Evolutionary conservation across 2,797 vertebrate genomes (phyloP).

Genomic region (Scolopax rusticola): DNA sequence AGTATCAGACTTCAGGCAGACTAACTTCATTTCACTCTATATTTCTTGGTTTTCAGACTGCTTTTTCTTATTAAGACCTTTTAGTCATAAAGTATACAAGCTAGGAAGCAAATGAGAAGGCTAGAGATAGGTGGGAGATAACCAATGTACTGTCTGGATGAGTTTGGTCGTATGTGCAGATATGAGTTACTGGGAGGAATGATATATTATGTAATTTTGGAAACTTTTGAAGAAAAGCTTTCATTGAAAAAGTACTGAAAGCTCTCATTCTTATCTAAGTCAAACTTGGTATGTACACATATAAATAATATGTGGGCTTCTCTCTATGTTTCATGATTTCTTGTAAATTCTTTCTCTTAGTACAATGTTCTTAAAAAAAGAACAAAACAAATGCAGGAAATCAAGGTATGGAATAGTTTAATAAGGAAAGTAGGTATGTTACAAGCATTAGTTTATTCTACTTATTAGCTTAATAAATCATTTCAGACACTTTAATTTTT

Average conservation of each 20-base stretch:
- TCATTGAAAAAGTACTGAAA: not conserved
- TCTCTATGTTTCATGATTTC: not conserved
- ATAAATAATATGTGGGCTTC: not conserved
- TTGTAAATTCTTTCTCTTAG: not conserved
- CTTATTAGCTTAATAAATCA: not conserved
- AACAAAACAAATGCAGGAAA: not conserved
- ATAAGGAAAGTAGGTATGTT: not conserved
- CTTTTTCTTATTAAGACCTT: not conserved
- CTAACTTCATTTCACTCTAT: not conserved
- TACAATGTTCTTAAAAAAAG: not conserved
- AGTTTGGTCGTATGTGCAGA: not conserved
- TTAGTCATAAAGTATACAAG: not conserved
- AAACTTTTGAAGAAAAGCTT: not conserved
- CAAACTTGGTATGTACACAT: not conserved
- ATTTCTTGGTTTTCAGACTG: not conserved
- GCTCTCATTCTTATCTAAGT: not conserved
- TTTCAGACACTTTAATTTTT: not conserved
- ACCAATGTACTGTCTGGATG: not conserved
- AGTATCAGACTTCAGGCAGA: not conserved
- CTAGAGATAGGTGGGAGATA: not conserved
- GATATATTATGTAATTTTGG: not conserved
- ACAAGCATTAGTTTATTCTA: not conserved
- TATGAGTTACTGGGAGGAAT: not conserved
- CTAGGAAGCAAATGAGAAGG: not conserved
- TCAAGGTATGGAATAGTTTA: not conserved